Base-by-base conservation (phyloP, 2,888 invertebrate species). In the Calliopum simillimum region DNA sequence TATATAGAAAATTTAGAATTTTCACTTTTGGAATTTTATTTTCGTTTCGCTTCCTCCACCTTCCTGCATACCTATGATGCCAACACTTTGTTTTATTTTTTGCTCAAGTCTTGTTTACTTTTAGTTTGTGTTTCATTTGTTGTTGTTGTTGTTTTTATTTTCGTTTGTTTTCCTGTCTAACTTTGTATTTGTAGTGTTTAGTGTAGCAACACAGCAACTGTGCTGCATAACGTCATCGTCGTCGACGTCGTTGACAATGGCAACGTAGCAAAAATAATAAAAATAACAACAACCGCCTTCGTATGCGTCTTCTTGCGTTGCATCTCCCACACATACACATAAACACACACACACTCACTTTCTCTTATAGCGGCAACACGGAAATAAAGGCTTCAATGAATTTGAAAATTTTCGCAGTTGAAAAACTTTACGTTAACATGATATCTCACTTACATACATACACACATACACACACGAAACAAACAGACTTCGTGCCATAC, bases 181-280 rank as follows among this genome's bases (percentile, higher is more conserved):
- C 25, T 58, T 58, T 58, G 8, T 58, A n/a, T 23, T 58, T 58
- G 56, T 58, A 19, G 49, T 16, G 49, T 19, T 19, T n/a, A 49
- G 49, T 16, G 3, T 14, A 49, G 33, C 33, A 33, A 33, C 33
- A 25, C 25, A 33, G 33, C 33, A 33, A 33, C 33, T 33, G 33
- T 33, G 33, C 33, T 6, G 33, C 33, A 33, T 33, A 33, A 33
- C 33, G 5, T 72, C 73, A 71, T 69, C 71, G 73, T 62, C 66
- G 64, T 13, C 61, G 61, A 71, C 67, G 41, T 16, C 58, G 19
- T 43, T 14, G 44, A 47, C 49, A 41, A 62, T 53, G 44, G 51
- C 43, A 47, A 62, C 23, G 43, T 19, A 47, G 19, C 56, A 41
- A 64, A 49, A 59, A 51, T 21, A 53, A 62, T 23, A 64, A 55